Evolutionary conservation across 2,797 vertebrate species (phyloP).

Genomic region (Vireo griseus): DNA sequence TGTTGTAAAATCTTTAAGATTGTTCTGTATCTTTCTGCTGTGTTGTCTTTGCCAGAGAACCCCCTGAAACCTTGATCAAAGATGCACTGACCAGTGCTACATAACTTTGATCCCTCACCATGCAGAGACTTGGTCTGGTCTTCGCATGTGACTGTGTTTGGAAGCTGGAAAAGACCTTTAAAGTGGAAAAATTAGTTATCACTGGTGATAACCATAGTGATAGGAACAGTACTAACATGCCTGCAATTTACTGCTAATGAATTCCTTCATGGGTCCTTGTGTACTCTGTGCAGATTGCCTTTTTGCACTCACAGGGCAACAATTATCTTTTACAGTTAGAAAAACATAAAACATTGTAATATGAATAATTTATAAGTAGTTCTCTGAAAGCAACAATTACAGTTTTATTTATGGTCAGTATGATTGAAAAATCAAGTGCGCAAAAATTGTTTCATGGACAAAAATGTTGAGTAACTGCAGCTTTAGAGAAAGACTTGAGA

Average conservation of each 20-base stretch:
- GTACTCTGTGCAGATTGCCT: background rate
- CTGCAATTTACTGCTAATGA: background rate
- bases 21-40: background rate
- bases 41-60: background rate
- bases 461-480: background rate
- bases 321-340: background rate
- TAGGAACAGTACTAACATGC: background rate
- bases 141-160: background rate
- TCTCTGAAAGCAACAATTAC: background rate
- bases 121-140: background rate
- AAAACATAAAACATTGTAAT: background rate
- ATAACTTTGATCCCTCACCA: fast-evolving
- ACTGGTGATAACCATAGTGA: background rate
- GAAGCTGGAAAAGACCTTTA: background rate
- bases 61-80: background rate
- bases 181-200: background rate
- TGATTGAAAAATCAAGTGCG: background rate
- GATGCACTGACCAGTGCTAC: fast-evolving
- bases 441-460: background rate
- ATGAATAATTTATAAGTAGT: background rate
- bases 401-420: background rate
- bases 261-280: background rate
- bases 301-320: background rate
- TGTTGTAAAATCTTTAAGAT: background rate
- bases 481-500: background rate